Evolutionary conservation across 2,888 invertebrate genomes (phyloP).

Genomic region (Galerucella calmariensis): DNA sequence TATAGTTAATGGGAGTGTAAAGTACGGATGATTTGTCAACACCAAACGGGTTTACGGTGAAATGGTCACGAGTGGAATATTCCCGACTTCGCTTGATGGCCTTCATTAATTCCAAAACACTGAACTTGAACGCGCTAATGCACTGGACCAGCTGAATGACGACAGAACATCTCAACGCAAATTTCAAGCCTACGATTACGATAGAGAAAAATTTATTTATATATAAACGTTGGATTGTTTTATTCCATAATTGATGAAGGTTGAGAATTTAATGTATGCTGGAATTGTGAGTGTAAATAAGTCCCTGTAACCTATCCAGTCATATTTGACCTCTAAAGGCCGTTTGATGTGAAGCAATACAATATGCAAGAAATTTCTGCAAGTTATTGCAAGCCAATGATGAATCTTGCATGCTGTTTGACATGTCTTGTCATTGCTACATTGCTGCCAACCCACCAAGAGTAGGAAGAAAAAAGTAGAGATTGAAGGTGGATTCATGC

Average conservation of each 20-base stretch:
- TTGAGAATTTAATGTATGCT: no score
- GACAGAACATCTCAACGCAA: constrained; percentile 34
- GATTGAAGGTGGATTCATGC: no score
- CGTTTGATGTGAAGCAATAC: no score
- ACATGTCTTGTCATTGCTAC: no score
- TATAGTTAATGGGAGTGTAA: constrained; percentile 59
- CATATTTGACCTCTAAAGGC: no score
- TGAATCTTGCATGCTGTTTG: no score
- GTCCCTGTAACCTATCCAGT: no score
- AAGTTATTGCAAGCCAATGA: no score
- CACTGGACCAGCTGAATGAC: constrained; percentile 45
- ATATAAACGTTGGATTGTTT: neutral
- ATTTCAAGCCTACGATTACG: constrained; percentile 11
- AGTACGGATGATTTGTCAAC: constrained; percentile 64
- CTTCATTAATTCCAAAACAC: constrained; percentile 56
- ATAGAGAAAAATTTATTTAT: neutral
- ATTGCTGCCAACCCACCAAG: no score
- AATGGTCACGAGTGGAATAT: constrained; percentile 59
- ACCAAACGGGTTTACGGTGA: constrained; percentile 65
- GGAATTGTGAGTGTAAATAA: no score
- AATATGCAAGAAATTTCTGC: no score
- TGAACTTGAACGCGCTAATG: constrained; percentile 42
- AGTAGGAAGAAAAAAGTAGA: no score
- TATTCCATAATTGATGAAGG: neutral
- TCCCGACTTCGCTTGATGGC: constrained; percentile 48